Evolutionary conservation across 37 sponge, comb jelly and placozoan species (phyloP).

Genomic region (Spongia lamella): DNA sequence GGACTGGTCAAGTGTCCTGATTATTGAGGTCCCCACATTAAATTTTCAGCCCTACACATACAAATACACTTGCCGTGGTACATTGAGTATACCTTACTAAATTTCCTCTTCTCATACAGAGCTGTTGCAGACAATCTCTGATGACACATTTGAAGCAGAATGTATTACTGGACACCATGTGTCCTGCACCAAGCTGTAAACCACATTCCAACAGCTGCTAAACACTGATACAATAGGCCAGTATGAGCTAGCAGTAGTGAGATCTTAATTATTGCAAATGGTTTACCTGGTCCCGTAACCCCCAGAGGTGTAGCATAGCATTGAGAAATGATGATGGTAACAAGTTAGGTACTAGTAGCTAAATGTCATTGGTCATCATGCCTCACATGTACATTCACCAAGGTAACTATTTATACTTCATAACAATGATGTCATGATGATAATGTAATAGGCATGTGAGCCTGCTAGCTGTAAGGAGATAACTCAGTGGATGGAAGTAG

Average conservation of each 20-base stretch:
- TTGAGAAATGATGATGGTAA: slow-evolving; percentile 39
- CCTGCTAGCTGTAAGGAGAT: slow-evolving; percentile 72
- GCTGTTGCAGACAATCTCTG: slow-evolving; percentile 22
- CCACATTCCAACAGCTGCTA: background rate
- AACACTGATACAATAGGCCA: background rate
- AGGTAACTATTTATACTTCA: slow-evolving; percentile 32
- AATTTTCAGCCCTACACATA: no score
- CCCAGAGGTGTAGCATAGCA: slow-evolving; percentile 58
- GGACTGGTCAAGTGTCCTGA: no score
- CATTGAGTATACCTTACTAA: no score
- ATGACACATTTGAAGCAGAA: slow-evolving; percentile 9
- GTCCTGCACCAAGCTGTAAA: slow-evolving; percentile 31
- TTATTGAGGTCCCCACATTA: no score
- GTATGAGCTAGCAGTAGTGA: slow-evolving; percentile 52
- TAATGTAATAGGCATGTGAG: slow-evolving; percentile 56
- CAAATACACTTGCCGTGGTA: no score
- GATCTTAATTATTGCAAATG: slow-evolving; percentile 47
- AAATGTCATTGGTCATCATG: slow-evolving; percentile 78
- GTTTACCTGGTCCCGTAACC: slow-evolving; percentile 79
- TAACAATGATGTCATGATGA: background rate
- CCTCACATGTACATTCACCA: slow-evolving; percentile 66
- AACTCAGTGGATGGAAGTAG: slow-evolving; percentile 65
- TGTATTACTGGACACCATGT: background rate
- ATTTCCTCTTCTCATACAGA: no score
- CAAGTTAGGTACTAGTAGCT: slow-evolving; percentile 36